Evolutionary conservation across 2,113 vertebrate genomes (phyloP).

Genomic region (Tupaia chinensis): DNA sequence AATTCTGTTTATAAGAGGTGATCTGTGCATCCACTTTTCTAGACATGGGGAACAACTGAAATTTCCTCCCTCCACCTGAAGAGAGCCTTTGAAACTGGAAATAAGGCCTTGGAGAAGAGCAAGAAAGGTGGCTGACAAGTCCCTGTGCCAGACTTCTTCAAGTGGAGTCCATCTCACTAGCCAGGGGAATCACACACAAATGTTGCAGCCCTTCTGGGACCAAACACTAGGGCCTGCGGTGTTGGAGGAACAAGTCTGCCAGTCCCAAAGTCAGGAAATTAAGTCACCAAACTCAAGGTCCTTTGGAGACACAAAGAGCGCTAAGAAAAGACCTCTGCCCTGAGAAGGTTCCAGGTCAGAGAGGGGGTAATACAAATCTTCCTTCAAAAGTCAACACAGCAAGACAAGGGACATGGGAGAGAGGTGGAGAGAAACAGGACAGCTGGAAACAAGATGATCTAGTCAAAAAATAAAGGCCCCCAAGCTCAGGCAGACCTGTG

Average conservation of each 20-base stretch:
- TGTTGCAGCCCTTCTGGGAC: not conserved
- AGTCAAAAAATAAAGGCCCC: not conserved
- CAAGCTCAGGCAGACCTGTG: not conserved
- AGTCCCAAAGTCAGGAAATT: not conserved
- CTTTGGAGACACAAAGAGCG: not conserved
- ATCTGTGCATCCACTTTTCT: not conserved
- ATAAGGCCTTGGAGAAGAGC: not conserved
- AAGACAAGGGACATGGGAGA: not conserved
- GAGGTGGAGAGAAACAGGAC: not conserved
- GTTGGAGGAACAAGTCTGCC: not conserved
- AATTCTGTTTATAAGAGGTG: slow-evolving; percentile 2
- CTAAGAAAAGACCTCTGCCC: not conserved
- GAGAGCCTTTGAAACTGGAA: not conserved
- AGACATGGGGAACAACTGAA: slow-evolving; percentile 40
- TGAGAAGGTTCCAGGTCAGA: not conserved
- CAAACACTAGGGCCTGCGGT: not conserved
- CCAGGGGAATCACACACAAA: not conserved
- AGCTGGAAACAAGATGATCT: not conserved
- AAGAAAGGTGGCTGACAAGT: not conserved
- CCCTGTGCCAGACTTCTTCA: not conserved
- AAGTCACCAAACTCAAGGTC: not conserved
- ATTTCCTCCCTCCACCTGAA: slow-evolving; percentile 13
- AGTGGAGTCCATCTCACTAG: not conserved
- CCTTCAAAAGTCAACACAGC: not conserved
- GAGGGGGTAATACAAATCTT: not conserved